Percentiles rank a stretch among this genome's conserved stretches.
These are phyloP conservation scores for Perognathus longimembris DNA, from an alignment of 2,113 vertebrate genomes.

Conservation along the genomic window DNA sequence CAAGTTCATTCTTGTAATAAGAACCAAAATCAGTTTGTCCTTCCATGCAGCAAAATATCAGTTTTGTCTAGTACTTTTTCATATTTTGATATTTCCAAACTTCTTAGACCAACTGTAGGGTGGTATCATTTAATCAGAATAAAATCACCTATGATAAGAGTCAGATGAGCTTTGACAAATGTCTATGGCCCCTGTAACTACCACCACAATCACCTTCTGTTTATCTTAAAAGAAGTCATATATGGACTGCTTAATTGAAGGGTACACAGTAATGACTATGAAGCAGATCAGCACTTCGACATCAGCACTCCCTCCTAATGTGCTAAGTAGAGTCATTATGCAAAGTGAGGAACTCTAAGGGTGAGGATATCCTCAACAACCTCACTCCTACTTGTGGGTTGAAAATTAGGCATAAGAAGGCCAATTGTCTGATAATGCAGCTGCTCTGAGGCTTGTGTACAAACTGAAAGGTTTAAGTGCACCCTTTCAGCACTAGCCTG, in stretches of 20 bases:
- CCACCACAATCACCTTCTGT: background rate
- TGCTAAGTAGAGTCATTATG: constrained; percentile 88
- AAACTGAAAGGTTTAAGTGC: constrained; percentile 92
- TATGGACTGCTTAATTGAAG: constrained; percentile 53
- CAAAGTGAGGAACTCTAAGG: constrained; percentile 85
- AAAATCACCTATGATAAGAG: constrained; percentile 41
- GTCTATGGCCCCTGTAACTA: background rate
- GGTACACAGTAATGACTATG: background rate
- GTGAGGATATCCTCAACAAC: constrained; percentile 86
- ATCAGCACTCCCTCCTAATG: constrained; percentile 83
- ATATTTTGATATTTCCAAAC: background rate
- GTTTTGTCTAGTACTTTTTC: background rate
- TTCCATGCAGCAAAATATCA: background rate
- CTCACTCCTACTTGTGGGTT: constrained; percentile 87
- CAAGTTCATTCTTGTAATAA: background rate
- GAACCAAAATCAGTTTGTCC: background rate
- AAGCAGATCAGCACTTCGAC: constrained; percentile 82
- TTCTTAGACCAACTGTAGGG: background rate
- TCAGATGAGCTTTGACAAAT: constrained; percentile 47
- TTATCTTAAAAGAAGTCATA: constrained; percentile 54
- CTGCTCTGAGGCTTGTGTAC: constrained; percentile 85
- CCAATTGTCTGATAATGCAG: constrained; percentile 87
- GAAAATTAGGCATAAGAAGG: constrained; percentile 86
- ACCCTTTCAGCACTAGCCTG: constrained; percentile 90
- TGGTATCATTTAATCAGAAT: constrained; percentile 20